A percentile compares a stretch with the other conserved stretches of the same genome.
Conservation (phyloP, 2,113 vertebrate species). For the Nesogale talazaci region DNA sequence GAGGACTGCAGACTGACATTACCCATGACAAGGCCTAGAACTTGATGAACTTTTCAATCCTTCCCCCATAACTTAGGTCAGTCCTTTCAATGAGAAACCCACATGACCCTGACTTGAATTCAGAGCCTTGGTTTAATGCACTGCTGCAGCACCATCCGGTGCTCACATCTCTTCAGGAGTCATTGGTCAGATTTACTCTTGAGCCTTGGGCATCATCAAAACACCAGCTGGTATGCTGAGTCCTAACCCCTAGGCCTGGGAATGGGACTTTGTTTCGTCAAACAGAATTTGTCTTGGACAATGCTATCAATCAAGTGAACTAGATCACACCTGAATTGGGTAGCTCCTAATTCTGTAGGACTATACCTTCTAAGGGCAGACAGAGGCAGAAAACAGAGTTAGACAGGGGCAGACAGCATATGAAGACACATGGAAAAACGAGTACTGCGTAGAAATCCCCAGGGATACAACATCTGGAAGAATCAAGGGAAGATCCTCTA, state of each 20-base stretch:
- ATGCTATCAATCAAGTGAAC: neutral
- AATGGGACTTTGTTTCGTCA: neutral
- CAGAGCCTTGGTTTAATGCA: too few relatives aligned
- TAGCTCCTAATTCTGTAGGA: neutral
- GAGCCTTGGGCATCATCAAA: fast-evolving
- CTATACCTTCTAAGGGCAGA: neutral
- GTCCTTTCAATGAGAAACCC: too few relatives aligned
- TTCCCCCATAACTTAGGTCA: too few relatives aligned
- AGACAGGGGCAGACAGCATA: neutral
- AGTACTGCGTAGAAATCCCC: neutral
- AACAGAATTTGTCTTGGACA: neutral
- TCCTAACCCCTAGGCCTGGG: neutral
- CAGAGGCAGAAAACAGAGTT: neutral
- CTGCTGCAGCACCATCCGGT: too few relatives aligned
- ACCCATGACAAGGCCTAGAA: neutral
- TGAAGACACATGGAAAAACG: neutral
- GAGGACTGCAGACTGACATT: neutral
- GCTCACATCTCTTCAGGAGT: neutral
- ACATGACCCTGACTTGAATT: too few relatives aligned
- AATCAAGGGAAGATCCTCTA: neutral
- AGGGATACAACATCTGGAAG: neutral
- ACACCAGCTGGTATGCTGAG: too few relatives aligned
- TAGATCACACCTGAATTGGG: neutral
- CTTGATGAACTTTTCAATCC: too few relatives aligned
- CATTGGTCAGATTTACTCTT: fast-evolving